Evolutionary conservation across 2,888 invertebrate genomes (phyloP), one percentile per base, ranked within the genome.

Genomic region (Margaritifera margaritifera): DNA sequence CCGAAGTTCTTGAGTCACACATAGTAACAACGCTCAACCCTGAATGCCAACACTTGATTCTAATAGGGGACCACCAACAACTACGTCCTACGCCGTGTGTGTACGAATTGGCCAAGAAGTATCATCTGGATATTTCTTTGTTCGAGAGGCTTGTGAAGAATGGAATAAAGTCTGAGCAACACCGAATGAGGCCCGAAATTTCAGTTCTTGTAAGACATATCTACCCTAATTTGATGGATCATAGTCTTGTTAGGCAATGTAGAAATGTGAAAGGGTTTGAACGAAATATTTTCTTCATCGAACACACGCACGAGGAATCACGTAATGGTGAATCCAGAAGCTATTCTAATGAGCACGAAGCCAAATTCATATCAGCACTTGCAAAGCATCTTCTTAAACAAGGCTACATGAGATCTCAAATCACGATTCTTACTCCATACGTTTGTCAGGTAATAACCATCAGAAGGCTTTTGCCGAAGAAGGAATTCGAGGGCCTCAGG

Each of bases 1-100:
- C 95, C 0, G 95, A 96, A 91, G 94, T 96, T 0, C 89, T 95
- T 52, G 96, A 97, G 87, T 92, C 94, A 0, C 96, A 96, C 85
- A 93, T 96, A 20, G 90, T 96, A 0, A 93, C 94, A 0, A 93
- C 95, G 0, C 90, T 96, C 24, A 94, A 94, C 0, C 88, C 92
- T 25, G 89, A 92, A 62, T 94, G 95, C 73, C 91, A 96, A 86
- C 96, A 96, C 87, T 92, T 95, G 0, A 94, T 96, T 82, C 91
- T 96, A 20, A 95, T 96, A 74, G 96, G 88, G 60, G 95, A 96
- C 89, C 96, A 96, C 87, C 92, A 94, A 86, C 96, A 96, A 86
- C 91, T 96, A 0, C 91, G 93, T 50, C 96, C 96, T 0, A 92
- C 92, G 25, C 92, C 94, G 0, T 93, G 94, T 1, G 93, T 93